Evolutionary conservation across 2,113 vertebrate genomes (phyloP), one percentile per base, ranked within the genome.

Genomic region (Ramphastos sulfuratus): DNA sequence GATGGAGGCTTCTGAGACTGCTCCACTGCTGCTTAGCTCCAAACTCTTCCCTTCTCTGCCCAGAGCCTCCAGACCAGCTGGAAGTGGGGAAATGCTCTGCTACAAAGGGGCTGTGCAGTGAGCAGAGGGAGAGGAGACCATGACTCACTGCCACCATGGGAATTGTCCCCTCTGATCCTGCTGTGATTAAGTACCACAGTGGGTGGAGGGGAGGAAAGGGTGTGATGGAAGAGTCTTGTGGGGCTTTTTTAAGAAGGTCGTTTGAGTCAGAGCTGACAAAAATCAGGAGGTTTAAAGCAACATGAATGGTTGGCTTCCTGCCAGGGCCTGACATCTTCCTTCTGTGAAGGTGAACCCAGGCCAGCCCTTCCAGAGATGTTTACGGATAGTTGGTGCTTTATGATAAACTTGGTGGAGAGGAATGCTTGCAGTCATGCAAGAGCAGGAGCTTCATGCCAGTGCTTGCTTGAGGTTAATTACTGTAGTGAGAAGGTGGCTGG

Each of bases 331-430:
- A 93, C 91, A 93, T 91, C 89, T 90, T 84, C 93, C 89, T 94
- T 76, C 56, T 71, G 7, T 93, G 92, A 87, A 96, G 94, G 94
- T 96, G 95, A 97, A 85, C 50, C 80, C 91, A 92, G 94, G 96
- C 92, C 94, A 94, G 82, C 91, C 92, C 92, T 90, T 90, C 74
- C 90, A 80, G 89, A 83, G 93, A 82, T 90, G 91, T 93, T 95
- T 95, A 58, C 93, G 92, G 95, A 54, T 88, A 67, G 59, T 27
- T 92, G 89, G 76, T 73, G 89, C 93, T 90, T 89, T 56, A 28
- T 74, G 71, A 85, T 95, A 94, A 92, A 93, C 89, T 91, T 46
- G 5, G 14, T 11, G 64, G 75, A 69, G 88, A 95, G 94, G 96
- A 96, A 96, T 85, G 93, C 56, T 90, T 17, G 65, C 64, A 72